phyloP scores from a whole-genome alignment of 2,113 vertebrate species.

The Columbina picui region DNA sequence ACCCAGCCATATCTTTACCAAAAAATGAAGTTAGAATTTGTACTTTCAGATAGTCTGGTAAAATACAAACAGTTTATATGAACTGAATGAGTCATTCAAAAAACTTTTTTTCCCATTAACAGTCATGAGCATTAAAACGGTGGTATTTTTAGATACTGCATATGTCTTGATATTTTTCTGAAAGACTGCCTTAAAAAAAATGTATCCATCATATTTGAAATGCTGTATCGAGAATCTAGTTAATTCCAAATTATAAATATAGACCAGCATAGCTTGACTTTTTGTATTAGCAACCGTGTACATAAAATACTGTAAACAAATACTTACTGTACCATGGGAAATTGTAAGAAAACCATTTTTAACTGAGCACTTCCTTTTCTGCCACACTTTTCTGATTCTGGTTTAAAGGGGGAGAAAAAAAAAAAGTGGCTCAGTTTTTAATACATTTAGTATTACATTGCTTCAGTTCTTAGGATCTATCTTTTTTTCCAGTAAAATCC shows the following conservation, averaged over 20 bases:
- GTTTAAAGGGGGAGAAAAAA: neutral
- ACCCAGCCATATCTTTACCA: neutral
- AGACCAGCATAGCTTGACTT: constrained; percentile 32
- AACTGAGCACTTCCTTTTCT: constrained; percentile 95
- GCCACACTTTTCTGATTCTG: constrained; percentile 96
- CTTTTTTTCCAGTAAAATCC: neutral
- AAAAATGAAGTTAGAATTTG: neutral
- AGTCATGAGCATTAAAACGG: neutral
- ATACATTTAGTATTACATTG: neutral
- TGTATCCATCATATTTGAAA: neutral
- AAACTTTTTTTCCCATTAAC: neutral
- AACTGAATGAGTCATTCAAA: neutral
- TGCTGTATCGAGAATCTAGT: neutral
- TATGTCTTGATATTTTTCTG: neutral
- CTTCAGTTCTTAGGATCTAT: neutral
- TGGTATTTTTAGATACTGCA: neutral
- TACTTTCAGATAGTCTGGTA: neutral
- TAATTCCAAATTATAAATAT: constrained; percentile 55
- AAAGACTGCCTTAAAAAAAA: constrained; percentile 3
- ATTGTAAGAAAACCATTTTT: constrained; percentile 94
- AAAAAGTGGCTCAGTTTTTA: neutral
- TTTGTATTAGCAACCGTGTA: constrained; percentile 52
- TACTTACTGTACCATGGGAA: constrained; percentile 93
- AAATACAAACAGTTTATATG: neutral
- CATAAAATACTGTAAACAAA: constrained; percentile 64